Conservation (phyloP, 2,113 vertebrate species). For the Eurypyga helias region DNA sequence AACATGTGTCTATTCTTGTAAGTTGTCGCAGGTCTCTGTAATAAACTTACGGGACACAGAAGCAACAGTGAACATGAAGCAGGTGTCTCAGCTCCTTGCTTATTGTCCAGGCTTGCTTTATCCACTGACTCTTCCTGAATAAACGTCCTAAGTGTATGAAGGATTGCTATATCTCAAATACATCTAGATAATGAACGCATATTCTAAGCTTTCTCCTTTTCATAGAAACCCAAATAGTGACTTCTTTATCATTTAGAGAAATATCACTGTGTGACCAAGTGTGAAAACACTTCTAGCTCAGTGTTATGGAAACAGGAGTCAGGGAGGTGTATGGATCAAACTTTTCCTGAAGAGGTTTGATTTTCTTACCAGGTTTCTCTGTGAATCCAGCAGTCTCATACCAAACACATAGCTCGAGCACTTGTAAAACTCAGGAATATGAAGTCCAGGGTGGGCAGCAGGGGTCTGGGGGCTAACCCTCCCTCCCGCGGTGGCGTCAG, state of each 20-base stretch:
- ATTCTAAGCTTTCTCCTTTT: background rate
- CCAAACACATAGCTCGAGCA: background rate
- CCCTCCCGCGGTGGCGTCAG: fast-evolving
- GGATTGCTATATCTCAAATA: background rate
- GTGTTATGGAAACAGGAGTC: background rate
- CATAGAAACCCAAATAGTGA: background rate
- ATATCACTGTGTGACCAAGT: background rate
- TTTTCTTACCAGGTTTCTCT: background rate
- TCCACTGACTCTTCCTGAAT: background rate
- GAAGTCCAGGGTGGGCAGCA: fast-evolving
- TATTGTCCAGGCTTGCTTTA: background rate
- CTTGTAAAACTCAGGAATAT: background rate
- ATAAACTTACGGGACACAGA: background rate
- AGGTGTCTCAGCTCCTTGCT: background rate
- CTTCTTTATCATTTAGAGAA: background rate
- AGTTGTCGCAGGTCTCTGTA: background rate
- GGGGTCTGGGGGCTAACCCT: background rate
- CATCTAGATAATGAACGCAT: background rate
- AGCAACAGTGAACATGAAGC: background rate
- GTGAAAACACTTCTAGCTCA: background rate
- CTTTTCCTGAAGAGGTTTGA: background rate
- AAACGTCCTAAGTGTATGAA: background rate
- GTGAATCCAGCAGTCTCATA: background rate
- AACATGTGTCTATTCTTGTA: background rate
- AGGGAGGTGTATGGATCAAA: background rate